Conservation (phyloP, 2,797 vertebrate genomes). For the Limosa lapponica region DNA sequence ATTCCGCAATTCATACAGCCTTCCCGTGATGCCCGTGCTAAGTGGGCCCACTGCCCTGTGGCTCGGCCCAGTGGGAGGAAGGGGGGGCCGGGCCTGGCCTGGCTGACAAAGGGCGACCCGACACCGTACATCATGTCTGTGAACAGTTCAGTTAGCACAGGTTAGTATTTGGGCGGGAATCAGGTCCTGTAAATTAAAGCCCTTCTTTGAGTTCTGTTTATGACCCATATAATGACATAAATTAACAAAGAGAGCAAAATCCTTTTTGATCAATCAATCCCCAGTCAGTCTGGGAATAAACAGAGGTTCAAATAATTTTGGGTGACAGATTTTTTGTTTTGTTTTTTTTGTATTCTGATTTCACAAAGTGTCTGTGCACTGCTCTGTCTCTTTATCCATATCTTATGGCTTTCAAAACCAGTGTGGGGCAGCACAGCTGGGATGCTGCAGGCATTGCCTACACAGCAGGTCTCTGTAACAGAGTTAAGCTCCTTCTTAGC, state of each 20-base stretch:
- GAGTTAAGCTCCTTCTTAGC: neutral
- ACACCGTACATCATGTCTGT: accelerated
- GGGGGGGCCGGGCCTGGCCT: neutral
- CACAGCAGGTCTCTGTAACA: neutral
- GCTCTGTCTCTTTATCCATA: too few relatives aligned
- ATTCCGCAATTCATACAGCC: neutral
- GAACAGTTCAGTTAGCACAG: neutral
- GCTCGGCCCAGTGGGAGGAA: accelerated
- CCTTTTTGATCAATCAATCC: neutral
- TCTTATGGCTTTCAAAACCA: too few relatives aligned
- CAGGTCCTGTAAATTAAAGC: too few relatives aligned
- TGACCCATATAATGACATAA: too few relatives aligned
- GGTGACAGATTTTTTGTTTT: too few relatives aligned
- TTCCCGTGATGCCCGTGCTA: neutral
- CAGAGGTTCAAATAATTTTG: too few relatives aligned
- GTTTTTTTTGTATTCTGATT: too few relatives aligned
- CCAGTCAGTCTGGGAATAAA: too few relatives aligned
- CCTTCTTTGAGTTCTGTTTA: neutral
- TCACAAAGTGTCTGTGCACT: too few relatives aligned
- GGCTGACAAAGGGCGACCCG: neutral
- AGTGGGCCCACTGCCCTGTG: too few relatives aligned
- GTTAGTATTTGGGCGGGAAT: neutral
- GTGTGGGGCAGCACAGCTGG: neutral
- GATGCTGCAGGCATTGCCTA: neutral
- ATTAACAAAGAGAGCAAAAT: neutral